Base-by-base conservation (phyloP, 2,113 vertebrate genomes). In the Sorex fumeus region DNA sequence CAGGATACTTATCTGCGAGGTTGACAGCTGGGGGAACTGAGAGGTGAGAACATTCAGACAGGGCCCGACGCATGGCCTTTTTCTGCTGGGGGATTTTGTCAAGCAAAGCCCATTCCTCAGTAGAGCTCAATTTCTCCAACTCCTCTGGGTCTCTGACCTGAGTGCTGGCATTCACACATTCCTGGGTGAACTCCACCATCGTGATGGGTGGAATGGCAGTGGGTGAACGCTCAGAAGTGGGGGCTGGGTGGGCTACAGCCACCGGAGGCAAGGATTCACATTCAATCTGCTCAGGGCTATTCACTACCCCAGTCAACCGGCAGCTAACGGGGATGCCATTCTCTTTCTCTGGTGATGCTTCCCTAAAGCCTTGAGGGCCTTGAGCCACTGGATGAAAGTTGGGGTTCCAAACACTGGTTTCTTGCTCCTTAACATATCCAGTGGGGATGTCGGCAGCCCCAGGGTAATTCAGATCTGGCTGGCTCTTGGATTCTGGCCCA, bases 31-130 rank as follows among this genome's bases (percentile, higher is more conserved):
- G 97, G n/a, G 99, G 99, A 15, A 99, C 99, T 0, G 98, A 98
- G 89, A 99, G 98, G 96, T 99, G 99, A 36, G 99, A 99, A 95
- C 99, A 99, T 91, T 99, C 99, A 0, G 99, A 99, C 98, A 99
- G 98, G 1, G 99, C 99, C 40, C 99, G 98, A 28, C 98, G 97
- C 98, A 99, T 98, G 0, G 98, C 98, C 96, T 99, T 99, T 93
- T 99, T 98, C 96, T 99, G 99, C 82, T 98, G 98, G 82, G 98
- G 97, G 40, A 97, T 98, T 85, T 98, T 97, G 91, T 88, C 80
- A 40, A 97, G 93, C 30, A 90, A 81, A n/a, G 19, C 15, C 70
- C 72, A 97, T 95, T 98, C 98, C 50, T 91, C 98, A 2, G 69
- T 96, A 93, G 1, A 97, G 98, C 94, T 95, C 96, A 90, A 96